Base-by-base conservation (phyloP, 1,140 invertebrate species). In the Leptoteleia sp. region DNA sequence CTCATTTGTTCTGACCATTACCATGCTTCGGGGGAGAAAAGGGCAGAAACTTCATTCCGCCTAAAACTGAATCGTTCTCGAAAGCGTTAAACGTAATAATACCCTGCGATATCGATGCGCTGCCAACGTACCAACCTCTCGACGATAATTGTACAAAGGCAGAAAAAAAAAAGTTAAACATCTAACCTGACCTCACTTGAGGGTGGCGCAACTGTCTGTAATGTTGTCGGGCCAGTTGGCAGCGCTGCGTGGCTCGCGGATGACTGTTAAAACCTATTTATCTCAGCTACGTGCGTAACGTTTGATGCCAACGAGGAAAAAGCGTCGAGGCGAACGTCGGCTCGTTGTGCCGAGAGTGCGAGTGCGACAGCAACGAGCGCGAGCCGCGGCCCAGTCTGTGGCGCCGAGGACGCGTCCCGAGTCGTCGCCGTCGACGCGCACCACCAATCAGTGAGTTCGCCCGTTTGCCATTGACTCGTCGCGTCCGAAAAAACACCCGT, bases 331-430 rank as follows among this genome's bases (percentile, higher is more conserved):
- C 67, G 59, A 77, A 43, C 65, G 59, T 77, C 75, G 75, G 75
- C 75, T 65, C 75, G 65, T 71, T 45, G 75, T 77, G 75, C 75
- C 75, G 75, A 67, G 54, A 71, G 75, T 77, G 75, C 75, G 75
- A 71, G 65, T 65, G 75, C 59, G 59, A 59, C 29, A 72, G 54
- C 75, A 77, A 57, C 75, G 64, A 71, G 64, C 45, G 61, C 76
- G 67, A 72, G 54, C 17, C 67, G 61, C 61, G 54, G 37, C n/a
- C 29, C 19, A 45, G 62, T 37, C 11, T 54, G 37, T 61, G 50
- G 13, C 29, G 61, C 29, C 59, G 52, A 65, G 54, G 38, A 76
- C 73, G 57, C 64, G 71, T 67, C 61, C 71, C 29, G 57, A 76
- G 61, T 45, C 64, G 54, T 76, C 47, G 50, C 38, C 75, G 57